Base-by-base conservation (phyloP, 2,113 vertebrate species). In the Pygoscelis adeliae region DNA sequence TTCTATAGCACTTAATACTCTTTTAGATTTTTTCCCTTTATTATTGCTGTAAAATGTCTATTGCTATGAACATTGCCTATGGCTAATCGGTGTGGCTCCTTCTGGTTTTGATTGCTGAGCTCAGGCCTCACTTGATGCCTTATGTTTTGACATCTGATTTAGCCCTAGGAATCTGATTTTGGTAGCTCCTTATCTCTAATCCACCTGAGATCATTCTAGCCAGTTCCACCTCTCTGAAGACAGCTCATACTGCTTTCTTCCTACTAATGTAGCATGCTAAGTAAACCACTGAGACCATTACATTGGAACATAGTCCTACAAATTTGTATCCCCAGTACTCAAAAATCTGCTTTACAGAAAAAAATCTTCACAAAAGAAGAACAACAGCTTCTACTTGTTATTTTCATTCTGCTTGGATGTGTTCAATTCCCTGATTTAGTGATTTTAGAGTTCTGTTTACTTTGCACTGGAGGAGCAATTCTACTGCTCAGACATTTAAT, bases 371-470 rank as follows among this genome's bases (percentile, higher is more conserved):
- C 19, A 66, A 30, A 52, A 58, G 38, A 66, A n/a, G 44, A 93
- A 71, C 53, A 90, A 20, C 50, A 89, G 36, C 26, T 91, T 86
- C 53, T 73, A 27, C 53, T 61, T 67, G 27, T 44, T 93, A 46
- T 84, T 93, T 86, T 80, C 56, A 62, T 94, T 96, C 46, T 95
- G 44, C 42, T 58, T 89, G 77, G 38, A 74, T 84, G 46, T 59
- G 59, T 89, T 90, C 47, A 77, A 30, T 89, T 95, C 82, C 53
- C 82, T 89, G 94, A 96, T 86, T 89, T 92, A 94, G 66, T 34
- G 66, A 93, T 50, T 93, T 97, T 96, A 92, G 90, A 81, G 32
- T 55, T 79, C 55, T 93, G 59, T 91, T 97, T 97, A 71, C 88
- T 97, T 87, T 89, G 50, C 56, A 70, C 38, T 83, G 25, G 49